Evolutionary conservation across 2,888 invertebrate genomes (phyloP), one percentile per base, ranked within the genome.

Genomic region (Hirudinaria manillensis): DNA sequence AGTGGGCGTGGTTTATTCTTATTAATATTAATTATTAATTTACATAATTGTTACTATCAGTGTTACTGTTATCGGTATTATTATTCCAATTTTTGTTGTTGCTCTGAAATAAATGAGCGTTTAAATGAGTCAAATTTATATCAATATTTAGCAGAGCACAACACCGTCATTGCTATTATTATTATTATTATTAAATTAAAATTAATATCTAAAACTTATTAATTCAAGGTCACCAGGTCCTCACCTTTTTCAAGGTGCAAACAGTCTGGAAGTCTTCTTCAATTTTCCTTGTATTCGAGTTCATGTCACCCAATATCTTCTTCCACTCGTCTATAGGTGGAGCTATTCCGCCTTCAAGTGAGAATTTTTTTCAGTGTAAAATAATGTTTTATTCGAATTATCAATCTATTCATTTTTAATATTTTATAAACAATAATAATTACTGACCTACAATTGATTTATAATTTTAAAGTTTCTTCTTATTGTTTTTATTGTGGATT

Each of bases 301-400:
- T 80, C 76, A 77, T 75, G 0, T 79, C 78, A 61, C 78, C 79
- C 45, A 80, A 53, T 45, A 77, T 75, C n/a, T 77, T 77, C 74
- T 77, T 78, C 80, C 80, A 80, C 45, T 80, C 79, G 24, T 79
- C 77, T 53, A 78, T 76, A 19, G 80, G 80, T 2, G 77, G 76
- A 19, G 72, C 56, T 24, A 80, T 68, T 16, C 78, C 78, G 61
- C 76, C 80, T 80, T 10, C 70, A 10, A 27, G 32, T 38, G 71
- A 72, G 45, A 45, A 45, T 67, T 24, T n/a, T 10, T 4, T 32
- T 0, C 0, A 2, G 19, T 45, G 10, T 45, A 45, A 45, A 4
- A 45, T 45, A 45, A 45, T 6, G 10, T 45, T 45, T 6, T 38
- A 38, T 38, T 38, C 10, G 38, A 38, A 3, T 38, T 3, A 3